phyloP scores from a whole-genome alignment of 1,140 invertebrate species.

The Drosophila saltans region DNA sequence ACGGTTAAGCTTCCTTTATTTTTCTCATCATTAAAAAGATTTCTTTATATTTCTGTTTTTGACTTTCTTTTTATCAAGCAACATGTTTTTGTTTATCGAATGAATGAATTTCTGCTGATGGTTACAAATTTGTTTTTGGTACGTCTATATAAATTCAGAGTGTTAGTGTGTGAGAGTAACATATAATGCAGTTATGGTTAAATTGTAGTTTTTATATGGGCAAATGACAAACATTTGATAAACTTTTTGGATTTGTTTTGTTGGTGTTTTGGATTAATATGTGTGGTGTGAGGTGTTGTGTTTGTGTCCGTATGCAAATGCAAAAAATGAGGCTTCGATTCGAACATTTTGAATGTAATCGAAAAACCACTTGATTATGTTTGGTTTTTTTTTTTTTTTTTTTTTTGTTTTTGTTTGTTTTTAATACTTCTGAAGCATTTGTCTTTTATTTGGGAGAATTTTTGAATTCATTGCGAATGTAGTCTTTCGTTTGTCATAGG shows the following conservation, averaged over 20 bases:
- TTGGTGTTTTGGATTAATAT: not conserved
- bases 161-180: slow-evolving; percentile 50
- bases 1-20: slow-evolving; percentile 82
- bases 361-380: slow-evolving; percentile 77
- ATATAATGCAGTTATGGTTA: slow-evolving; percentile 42
- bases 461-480: slow-evolving; percentile 79
- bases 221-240: slow-evolving; percentile 64
- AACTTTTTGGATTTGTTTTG: not conserved
- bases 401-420: slow-evolving; percentile 61
- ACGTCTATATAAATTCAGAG: slow-evolving; percentile 59
- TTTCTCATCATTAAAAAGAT: slow-evolving; percentile 79
- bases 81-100: slow-evolving; percentile 68
- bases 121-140: slow-evolving; percentile 46
- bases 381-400: slow-evolving; percentile 30
- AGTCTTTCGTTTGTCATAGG: slow-evolving; percentile 54
- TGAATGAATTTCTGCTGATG: slow-evolving; percentile 54
- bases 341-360: slow-evolving; percentile 75
- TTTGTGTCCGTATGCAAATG: slow-evolving; percentile 60
- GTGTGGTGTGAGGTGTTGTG: not conserved
- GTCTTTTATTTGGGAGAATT: slow-evolving; percentile 75
- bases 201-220: slow-evolving; percentile 34
- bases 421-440: slow-evolving; percentile 80
- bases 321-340: slow-evolving; percentile 67
- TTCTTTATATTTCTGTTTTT: slow-evolving; percentile 53
- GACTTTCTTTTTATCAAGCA: slow-evolving; percentile 66